These are phyloP conservation scores for Lepus townsendii DNA, from an alignment of 2,797 vertebrate genomes.

Conservation along the genomic window DNA sequence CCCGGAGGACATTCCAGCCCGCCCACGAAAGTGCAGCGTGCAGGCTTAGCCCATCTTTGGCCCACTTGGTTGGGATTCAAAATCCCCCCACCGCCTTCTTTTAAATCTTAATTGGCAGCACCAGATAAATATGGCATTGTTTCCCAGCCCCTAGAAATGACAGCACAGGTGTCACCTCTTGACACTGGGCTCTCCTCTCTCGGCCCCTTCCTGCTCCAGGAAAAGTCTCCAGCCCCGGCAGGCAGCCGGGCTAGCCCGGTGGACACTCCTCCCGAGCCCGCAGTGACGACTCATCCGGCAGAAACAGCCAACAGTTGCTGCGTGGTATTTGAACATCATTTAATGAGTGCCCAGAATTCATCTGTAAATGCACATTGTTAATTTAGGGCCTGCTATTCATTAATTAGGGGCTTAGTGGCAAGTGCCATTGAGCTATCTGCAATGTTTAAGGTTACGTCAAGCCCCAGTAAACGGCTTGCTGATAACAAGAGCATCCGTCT, in stretches of 20 bases:
- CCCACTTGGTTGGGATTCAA: constrained; percentile 72
- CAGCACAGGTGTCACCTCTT: constrained; percentile 82
- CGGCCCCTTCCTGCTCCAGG: constrained; percentile 76
- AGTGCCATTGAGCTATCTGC: constrained; percentile 96
- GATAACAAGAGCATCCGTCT: constrained; percentile 99
- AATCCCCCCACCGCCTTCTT: neutral
- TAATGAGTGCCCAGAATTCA: constrained; percentile 95
- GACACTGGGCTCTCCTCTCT: constrained; percentile 53
- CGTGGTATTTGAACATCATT: constrained; percentile 91
- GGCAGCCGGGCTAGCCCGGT: constrained; percentile 71
- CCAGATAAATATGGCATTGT: constrained; percentile 68
- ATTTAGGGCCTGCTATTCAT: constrained; percentile 95
- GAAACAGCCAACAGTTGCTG: constrained; percentile 85
- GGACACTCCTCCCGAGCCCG: constrained; percentile 77
- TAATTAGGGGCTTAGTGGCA: constrained; percentile 98
- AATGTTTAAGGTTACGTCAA: constrained; percentile 99
- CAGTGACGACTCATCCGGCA: constrained; percentile 80
- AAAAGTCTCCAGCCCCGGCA: constrained; percentile 78
- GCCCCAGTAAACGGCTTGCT: constrained; percentile 96
- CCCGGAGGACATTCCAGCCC: constrained; percentile 65
- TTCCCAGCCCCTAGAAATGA: constrained; percentile 75
- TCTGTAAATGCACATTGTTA: constrained; percentile 95
- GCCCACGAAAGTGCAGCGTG: constrained; percentile 56
- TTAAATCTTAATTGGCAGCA: constrained; percentile 71
- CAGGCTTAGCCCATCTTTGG: constrained; percentile 61